phyloP scores from a whole-genome alignment of 64 coral and sea anemone species.

The Montipora efflorescens region DNA sequence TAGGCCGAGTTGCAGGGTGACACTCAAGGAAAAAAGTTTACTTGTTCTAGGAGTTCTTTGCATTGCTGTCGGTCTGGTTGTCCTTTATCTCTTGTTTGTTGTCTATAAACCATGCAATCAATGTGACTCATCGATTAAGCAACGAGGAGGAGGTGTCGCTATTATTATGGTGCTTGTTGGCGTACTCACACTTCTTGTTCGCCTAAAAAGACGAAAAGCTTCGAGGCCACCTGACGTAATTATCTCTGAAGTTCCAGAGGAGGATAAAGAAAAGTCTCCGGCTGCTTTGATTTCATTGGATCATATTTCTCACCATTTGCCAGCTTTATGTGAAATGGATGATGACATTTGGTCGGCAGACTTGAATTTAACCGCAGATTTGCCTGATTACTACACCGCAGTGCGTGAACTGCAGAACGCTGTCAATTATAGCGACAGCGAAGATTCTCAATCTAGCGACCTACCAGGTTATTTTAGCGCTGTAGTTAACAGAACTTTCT shows the following conservation, averaged over 20 bases:
- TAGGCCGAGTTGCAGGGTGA: too few relatives aligned
- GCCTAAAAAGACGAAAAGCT: background rate
- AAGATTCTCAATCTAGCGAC: background rate
- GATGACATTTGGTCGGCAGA: background rate
- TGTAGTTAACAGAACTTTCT: background rate
- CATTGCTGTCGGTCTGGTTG: too few relatives aligned
- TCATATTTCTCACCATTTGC: background rate
- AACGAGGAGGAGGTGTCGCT: background rate
- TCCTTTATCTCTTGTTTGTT: too few relatives aligned
- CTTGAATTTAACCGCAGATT: background rate
- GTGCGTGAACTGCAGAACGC: background rate
- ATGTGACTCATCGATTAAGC: too few relatives aligned
- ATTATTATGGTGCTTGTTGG: background rate
- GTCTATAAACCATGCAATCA: too few relatives aligned
- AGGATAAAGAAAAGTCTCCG: background rate
- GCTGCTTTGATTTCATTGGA: background rate
- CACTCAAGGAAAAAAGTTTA: too few relatives aligned
- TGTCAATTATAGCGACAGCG: background rate
- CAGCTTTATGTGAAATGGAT: background rate
- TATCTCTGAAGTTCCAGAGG: background rate
- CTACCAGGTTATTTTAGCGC: background rate
- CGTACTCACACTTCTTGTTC: background rate
- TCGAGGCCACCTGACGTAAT: background rate
- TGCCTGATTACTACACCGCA: constrained; percentile 8
- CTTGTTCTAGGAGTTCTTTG: too few relatives aligned